Percentiles rank a stretch among this genome's conserved stretches.
These are phyloP conservation scores for Corythaeola cristata DNA, from an alignment of 2,113 vertebrate genomes.

Conservation along the genomic window DNA sequence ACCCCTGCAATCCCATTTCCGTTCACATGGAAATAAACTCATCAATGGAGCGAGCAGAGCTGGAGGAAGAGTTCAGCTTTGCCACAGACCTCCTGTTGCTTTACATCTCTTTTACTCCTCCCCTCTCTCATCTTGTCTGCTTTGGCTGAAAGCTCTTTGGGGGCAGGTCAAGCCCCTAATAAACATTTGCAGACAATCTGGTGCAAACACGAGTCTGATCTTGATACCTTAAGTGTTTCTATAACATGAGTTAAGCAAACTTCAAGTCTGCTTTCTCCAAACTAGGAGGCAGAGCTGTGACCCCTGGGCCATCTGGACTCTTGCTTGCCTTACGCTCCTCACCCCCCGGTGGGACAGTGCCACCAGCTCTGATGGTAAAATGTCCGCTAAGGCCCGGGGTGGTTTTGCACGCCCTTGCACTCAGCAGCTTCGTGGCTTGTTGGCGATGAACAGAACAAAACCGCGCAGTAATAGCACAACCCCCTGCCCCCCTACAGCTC, in stretches of 20 bases:
- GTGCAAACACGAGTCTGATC: background rate
- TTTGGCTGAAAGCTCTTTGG: background rate
- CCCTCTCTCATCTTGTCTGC: background rate
- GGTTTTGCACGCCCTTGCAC: background rate
- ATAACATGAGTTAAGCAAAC: background rate
- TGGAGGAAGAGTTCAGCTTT: background rate
- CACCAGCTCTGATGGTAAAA: background rate
- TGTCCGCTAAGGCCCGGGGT: background rate
- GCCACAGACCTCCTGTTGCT: background rate
- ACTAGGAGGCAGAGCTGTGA: background rate
- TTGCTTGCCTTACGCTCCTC: background rate
- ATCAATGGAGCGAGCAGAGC: fast-evolving
- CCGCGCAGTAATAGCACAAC: background rate
- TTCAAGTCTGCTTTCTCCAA: background rate
- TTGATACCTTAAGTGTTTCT: background rate
- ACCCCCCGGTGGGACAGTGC: background rate
- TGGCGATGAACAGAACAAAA: background rate
- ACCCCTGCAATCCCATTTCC: background rate
- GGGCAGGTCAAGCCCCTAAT: background rate
- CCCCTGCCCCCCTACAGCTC: background rate
- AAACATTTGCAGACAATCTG: background rate
- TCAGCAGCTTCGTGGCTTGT: background rate
- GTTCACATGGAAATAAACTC: background rate
- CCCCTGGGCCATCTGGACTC: background rate
- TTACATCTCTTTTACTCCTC: background rate